These are phyloP conservation scores for Pteropus alecto DNA, from an alignment of 2,113 vertebrate genomes.

Conservation along the genomic window DNA sequence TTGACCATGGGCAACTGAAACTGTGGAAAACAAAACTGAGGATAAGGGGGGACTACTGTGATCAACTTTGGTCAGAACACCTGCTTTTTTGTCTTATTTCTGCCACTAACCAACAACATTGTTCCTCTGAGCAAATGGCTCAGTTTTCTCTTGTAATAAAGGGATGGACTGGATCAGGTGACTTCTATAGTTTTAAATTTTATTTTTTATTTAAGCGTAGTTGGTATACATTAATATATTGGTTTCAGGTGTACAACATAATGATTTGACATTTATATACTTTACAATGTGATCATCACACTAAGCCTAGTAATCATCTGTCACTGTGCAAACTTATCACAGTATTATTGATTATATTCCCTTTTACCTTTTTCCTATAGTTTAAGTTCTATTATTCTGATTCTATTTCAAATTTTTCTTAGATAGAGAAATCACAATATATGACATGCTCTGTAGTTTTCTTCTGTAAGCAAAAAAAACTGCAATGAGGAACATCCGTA, in stretches of 20 bases:
- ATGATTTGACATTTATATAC: neutral
- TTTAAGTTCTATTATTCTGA: neutral
- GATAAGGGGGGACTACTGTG: neutral
- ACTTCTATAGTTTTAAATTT: neutral
- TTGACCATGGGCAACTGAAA: neutral
- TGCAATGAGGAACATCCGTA: neutral
- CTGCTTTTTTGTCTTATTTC: neutral
- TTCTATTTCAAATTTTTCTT: conserved; percentile 1
- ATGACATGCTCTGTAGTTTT: neutral
- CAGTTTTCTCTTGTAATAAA: neutral
- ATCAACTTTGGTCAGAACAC: neutral
- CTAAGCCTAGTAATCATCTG: neutral
- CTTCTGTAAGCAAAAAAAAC: conserved; percentile 10
- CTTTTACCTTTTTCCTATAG: neutral
- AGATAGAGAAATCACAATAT: neutral
- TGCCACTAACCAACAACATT: neutral
- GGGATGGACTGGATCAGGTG: neutral
- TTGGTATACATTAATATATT: neutral
- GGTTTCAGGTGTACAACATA: neutral
- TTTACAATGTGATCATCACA: neutral
- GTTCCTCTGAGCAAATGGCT: neutral
- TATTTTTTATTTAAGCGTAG: neutral
- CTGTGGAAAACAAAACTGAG: neutral
- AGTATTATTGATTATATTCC: neutral
- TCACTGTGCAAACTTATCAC: neutral